Percentiles rank a stretch among this genome's conserved stretches.
These are phyloP conservation scores for Dendrocincla fuliginosa DNA, from an alignment of 2,797 vertebrate species.

Conservation along the genomic window DNA sequence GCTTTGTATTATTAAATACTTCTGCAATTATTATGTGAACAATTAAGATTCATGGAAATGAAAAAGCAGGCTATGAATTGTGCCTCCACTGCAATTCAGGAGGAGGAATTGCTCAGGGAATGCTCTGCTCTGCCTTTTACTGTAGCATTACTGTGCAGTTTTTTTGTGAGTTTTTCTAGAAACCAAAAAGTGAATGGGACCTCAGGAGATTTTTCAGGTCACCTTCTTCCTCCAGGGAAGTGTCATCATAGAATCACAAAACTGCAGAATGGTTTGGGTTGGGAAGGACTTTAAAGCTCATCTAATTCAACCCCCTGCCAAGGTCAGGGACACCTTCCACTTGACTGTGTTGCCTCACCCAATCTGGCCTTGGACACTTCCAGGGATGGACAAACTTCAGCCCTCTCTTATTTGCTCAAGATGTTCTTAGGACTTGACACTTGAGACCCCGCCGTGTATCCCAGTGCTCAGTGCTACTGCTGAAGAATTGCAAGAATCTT, in stretches of 20 bases:
- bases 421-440: not conserved
- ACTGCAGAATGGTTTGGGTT: not conserved
- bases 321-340: not conserved
- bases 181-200: not conserved
- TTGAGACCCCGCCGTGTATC: not conserved
- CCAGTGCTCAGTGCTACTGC: not conserved
- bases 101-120: not conserved
- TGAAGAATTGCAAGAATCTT: not conserved
- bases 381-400: not conserved
- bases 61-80: constrained; percentile 51
- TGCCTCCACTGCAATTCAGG: not conserved
- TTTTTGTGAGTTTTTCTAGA: not conserved
- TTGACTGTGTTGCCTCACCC: not conserved
- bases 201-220: not conserved
- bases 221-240: not conserved
- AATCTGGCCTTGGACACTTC: not conserved
- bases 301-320: fast-evolving
- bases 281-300: not conserved
- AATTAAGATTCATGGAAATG: constrained; percentile 61
- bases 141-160: not conserved
- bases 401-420: not conserved
- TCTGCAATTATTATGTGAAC: constrained; percentile 59
- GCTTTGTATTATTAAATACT: constrained; percentile 68
- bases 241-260: not conserved
- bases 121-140: not conserved